A percentile compares a stretch with the other conserved stretches of the same genome.
These are phyloP conservation scores for Drosophila murphyi DNA, from an alignment of 1,140 invertebrate species.

Conservation along the genomic window DNA sequence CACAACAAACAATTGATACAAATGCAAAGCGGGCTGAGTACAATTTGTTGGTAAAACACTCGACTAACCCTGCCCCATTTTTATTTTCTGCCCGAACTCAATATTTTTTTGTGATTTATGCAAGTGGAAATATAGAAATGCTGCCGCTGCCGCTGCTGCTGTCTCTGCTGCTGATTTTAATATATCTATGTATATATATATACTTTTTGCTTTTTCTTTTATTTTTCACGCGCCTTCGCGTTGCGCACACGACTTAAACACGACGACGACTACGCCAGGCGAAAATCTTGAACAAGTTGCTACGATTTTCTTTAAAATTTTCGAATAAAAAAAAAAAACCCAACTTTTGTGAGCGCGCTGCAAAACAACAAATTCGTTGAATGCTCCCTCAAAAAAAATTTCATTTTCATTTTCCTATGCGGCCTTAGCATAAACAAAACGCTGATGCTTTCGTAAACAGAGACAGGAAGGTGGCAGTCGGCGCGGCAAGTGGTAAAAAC, in stretches of 20 bases:
- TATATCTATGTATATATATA: slow-evolving; percentile 29
- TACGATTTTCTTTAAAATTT: slow-evolving; percentile 63
- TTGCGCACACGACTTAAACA: slow-evolving; percentile 82
- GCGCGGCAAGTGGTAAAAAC: slow-evolving; percentile 18
- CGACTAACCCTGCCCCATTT: slow-evolving; percentile 83
- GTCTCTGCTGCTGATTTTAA: slow-evolving; percentile 49
- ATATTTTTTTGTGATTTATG: slow-evolving; percentile 11
- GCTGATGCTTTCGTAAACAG: slow-evolving; percentile 71
- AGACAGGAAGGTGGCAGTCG: slow-evolving; percentile 29
- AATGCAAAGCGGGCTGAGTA: slow-evolving; percentile 25
- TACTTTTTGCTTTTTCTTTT: slow-evolving; percentile 41
- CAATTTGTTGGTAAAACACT: slow-evolving; percentile 55
- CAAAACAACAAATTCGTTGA: slow-evolving; percentile 73
- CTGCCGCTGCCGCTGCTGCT: slow-evolving; percentile 14
- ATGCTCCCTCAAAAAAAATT: slow-evolving; percentile 61
- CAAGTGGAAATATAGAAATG: slow-evolving; percentile 46
- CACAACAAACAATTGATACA: slow-evolving; percentile 7
- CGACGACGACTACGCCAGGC: slow-evolving; percentile 75
- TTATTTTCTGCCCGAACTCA: slow-evolving; percentile 19
- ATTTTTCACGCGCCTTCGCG: slow-evolving; percentile 73
- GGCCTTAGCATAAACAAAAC: slow-evolving; percentile 68
- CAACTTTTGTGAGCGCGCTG: slow-evolving; percentile 67
- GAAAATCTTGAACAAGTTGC: slow-evolving; percentile 71
- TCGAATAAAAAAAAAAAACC: slow-evolving; percentile 41
- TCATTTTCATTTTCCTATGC: slow-evolving; percentile 39